These are phyloP conservation scores for Poicephalus gulielmi DNA, from an alignment of 2,113 vertebrate genomes.

Conservation along the genomic window DNA sequence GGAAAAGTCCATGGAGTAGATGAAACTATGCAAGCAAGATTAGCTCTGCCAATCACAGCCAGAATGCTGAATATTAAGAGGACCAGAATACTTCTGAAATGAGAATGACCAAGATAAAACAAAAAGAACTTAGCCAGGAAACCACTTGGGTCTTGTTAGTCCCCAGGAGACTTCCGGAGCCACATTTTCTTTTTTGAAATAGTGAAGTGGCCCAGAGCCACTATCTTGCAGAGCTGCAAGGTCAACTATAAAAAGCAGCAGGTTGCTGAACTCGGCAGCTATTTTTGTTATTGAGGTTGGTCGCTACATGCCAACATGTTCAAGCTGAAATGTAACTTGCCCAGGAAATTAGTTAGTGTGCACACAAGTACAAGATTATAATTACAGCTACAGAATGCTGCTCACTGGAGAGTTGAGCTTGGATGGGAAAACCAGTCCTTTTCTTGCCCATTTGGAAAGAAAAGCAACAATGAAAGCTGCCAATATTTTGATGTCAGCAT, in stretches of 20 bases:
- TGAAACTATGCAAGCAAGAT: background rate
- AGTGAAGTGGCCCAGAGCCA: slow-evolving; percentile 42
- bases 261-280: slow-evolving; percentile 49
- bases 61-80: background rate
- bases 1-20: background rate
- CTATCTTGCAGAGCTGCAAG: slow-evolving; percentile 32
- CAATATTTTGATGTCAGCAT: slow-evolving; percentile 64
- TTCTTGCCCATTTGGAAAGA: slow-evolving; percentile 59
- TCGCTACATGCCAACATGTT: slow-evolving; percentile 11
- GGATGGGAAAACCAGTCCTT: slow-evolving; percentile 26
- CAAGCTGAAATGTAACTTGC: slow-evolving; percentile 40
- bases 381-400: slow-evolving; percentile 60
- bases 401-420: slow-evolving; percentile 41
- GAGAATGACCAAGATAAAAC: background rate
- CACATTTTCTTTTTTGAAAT: slow-evolving; percentile 34
- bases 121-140: slow-evolving; percentile 31
- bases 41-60: background rate
- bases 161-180: background rate
- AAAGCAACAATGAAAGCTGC: slow-evolving; percentile 45
- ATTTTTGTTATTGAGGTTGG: slow-evolving; percentile 52
- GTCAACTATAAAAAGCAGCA: slow-evolving; percentile 52
- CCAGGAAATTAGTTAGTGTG: slow-evolving; percentile 53
- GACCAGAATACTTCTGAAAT: slow-evolving; percentile 32
- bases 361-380: slow-evolving; percentile 53
- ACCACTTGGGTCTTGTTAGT: slow-evolving; percentile 30